Evolutionary conservation across 2,888 invertebrate species (phyloP).

Genomic region (Xiphydria camelus): DNA sequence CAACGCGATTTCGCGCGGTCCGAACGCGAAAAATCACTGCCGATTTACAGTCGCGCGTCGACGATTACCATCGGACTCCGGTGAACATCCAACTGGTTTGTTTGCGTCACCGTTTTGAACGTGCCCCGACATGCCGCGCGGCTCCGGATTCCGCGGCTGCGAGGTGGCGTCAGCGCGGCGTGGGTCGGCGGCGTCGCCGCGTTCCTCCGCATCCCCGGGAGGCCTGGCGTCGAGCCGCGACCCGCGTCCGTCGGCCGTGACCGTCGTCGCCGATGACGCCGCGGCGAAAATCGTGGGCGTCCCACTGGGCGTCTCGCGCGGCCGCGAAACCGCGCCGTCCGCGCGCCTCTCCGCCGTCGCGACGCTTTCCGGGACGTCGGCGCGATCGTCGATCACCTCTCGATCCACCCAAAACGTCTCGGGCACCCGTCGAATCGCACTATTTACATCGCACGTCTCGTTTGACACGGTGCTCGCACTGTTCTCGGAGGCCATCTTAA

Average conservation of each 20-base stretch:
- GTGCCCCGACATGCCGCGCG: conserved; percentile 35
- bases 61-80: conserved; percentile 40
- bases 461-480: conserved; percentile 55
- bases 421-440: conserved; percentile 25
- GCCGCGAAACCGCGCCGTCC: conserved; percentile 10
- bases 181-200: background rate
- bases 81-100: conserved; percentile 28
- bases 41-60: too few relatives aligned
- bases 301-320: conserved; percentile 33
- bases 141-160: conserved; percentile 19
- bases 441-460: conserved; percentile 55
- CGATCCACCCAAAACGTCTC: conserved; percentile 9
- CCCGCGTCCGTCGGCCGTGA: background rate
- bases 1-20: too few relatives aligned
- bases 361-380: conserved; percentile 3
- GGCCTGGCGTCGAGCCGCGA: background rate
- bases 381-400: background rate
- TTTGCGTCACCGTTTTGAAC: conserved; percentile 34
- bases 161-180: too few relatives aligned
- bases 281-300: conserved; percentile 47
- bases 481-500: conserved; percentile 59
- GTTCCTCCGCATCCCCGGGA: conserved; percentile 18
- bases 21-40: too few relatives aligned
- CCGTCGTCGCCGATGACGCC: conserved; percentile 35
- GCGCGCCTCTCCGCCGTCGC: background rate